A percentile compares a stretch with the other conserved stretches of the same genome.
Evolutionary conservation across 35 echinoderm and acorn worm species (phyloP).

Genomic region (Nesometra sesokonis): DNA sequence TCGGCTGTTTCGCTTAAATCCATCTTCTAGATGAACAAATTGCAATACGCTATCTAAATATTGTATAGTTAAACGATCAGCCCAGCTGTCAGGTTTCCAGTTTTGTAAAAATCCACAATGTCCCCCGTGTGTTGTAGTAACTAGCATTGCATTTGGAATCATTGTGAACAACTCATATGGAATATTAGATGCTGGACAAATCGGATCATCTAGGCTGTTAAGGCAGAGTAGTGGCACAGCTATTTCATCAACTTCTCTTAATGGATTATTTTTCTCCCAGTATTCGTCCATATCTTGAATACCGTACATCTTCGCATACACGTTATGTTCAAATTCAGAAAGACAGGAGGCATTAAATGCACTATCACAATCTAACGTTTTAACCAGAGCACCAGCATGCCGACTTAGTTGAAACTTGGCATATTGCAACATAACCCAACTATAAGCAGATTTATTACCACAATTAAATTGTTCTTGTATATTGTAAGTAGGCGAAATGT

Average conservation of each 20-base stretch:
- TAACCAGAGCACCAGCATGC: conserved; percentile 25
- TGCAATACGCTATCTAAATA: background rate
- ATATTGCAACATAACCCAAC: conserved; percentile 67
- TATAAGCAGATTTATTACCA: conserved; percentile 10
- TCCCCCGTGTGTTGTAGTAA: conserved; percentile 54
- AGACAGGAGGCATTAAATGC: conserved; percentile 42
- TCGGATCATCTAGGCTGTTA: conserved; percentile 75
- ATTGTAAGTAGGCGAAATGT: conserved; percentile 74
- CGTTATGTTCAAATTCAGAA: conserved; percentile 30
- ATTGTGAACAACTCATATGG: conserved; percentile 82
- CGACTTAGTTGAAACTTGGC: conserved; percentile 38
- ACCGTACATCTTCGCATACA: conserved; percentile 27
- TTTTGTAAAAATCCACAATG: conserved; percentile 27
- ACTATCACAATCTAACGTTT: conserved; percentile 43
- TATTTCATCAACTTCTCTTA: conserved; percentile 87
- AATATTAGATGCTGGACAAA: conserved; percentile 32
- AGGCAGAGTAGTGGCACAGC: conserved; percentile 79
- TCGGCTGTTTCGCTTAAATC: background rate
- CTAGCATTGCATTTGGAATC: conserved; percentile 64
- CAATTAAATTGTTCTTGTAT: conserved; percentile 28
- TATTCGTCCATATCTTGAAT: conserved; percentile 40
- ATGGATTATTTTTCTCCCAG: conserved; percentile 79
- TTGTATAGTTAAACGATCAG: background rate
- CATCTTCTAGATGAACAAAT: background rate
- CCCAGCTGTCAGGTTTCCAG: background rate